Percentiles rank a stretch among this genome's conserved stretches.
phyloP scores from a whole-genome alignment of 2,797 vertebrate genomes.

The Otus scops region DNA sequence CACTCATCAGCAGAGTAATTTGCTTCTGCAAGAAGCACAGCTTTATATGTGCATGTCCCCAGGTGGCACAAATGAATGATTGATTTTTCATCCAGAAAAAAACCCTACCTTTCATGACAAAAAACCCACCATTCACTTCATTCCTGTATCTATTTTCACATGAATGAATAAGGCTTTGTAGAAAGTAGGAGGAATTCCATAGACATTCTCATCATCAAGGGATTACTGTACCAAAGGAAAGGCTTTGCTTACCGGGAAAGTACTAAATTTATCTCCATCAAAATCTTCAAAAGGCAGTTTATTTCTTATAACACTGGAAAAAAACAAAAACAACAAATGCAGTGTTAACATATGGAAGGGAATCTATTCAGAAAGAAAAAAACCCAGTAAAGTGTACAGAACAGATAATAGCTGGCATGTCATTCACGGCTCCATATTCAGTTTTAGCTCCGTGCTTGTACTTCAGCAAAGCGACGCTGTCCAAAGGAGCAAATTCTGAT shows the following conservation, averaged over 20 bases:
- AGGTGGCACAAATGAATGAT: neutral
- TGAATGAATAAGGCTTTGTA: conserved; percentile 13
- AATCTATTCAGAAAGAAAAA: neutral
- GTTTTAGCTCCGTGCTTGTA: neutral
- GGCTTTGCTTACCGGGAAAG: conserved; percentile 76
- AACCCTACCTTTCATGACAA: neutral
- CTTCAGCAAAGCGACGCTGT: neutral
- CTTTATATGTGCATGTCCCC: neutral
- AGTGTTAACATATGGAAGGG: neutral
- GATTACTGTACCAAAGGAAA: conserved; percentile 14
- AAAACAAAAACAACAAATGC: neutral
- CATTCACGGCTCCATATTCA: neutral
- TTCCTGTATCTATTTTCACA: neutral
- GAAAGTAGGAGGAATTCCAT: neutral
- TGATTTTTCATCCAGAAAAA: neutral
- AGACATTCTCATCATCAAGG: neutral
- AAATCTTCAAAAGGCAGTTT: conserved; percentile 74
- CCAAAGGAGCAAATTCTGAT: neutral
- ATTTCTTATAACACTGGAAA: conserved; percentile 58
- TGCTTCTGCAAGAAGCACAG: conserved; percentile 13
- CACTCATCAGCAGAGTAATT: conserved; percentile 32
- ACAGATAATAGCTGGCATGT: neutral
- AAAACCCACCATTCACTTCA: neutral
- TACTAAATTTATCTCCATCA: conserved; percentile 78
- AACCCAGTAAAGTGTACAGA: neutral